Percentiles rank a stretch among this genome's conserved stretches.
These are phyloP conservation scores for Arremon aurantiirostris DNA, from an alignment of 2,797 vertebrate genomes.

Conservation along the genomic window DNA sequence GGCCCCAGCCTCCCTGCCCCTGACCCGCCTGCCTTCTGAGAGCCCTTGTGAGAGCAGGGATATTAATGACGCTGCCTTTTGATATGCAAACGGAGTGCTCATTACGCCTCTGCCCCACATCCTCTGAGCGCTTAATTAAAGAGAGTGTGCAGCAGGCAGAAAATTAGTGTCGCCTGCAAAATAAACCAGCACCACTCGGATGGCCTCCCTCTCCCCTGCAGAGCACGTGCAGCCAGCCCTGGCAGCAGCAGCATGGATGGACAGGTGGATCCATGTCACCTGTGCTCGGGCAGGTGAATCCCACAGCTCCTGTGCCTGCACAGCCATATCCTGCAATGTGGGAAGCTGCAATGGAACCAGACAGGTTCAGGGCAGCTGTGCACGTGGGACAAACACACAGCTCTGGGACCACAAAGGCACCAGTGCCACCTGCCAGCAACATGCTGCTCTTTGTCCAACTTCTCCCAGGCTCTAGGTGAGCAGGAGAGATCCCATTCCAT, in stretches of 20 bases:
- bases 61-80: constrained; percentile 43
- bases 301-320: rapidly evolving
- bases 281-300: not conserved
- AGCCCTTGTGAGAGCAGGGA: not conserved
- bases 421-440: not conserved
- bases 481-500: not conserved
- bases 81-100: constrained; percentile 36
- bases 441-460: not conserved
- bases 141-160: constrained; percentile 39
- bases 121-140: constrained; percentile 48
- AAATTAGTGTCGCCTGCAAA: constrained; percentile 46
- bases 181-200: not conserved
- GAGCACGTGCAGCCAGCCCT: not conserved
- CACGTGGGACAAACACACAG: rapidly evolving
- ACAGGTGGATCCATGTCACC: rapidly evolving
- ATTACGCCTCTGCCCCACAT: constrained; percentile 20
- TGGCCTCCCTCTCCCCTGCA: not conserved
- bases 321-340: rapidly evolving
- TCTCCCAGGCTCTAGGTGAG: not conserved
- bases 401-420: not conserved
- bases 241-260: not conserved
- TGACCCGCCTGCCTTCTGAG: not conserved
- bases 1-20: not conserved
- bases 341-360: rapidly evolving
- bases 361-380: too few species aligned